These are phyloP conservation scores for Geopemphigus sp. DNA, from an alignment of 1,140 invertebrate genomes.

Conservation along the genomic window DNA sequence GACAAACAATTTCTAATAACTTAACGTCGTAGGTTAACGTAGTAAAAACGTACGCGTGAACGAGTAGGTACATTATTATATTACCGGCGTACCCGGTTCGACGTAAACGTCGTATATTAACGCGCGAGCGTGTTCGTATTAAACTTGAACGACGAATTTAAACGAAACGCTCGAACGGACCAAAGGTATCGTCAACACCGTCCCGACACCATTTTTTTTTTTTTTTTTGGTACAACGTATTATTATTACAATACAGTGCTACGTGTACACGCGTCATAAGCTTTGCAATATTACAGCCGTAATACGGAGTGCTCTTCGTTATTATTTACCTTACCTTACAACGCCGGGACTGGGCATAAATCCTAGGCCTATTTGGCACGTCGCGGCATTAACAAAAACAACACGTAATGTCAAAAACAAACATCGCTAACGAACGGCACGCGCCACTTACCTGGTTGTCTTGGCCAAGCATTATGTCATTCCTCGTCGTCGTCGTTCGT, in stretches of 20 bases:
- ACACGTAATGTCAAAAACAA: slow-evolving; percentile 35
- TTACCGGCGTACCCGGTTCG: background rate
- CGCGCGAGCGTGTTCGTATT: background rate
- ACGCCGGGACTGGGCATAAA: background rate
- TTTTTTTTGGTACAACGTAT: background rate
- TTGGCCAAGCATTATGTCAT: slow-evolving; percentile 33
- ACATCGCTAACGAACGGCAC: background rate
- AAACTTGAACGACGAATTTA: too few relatives aligned
- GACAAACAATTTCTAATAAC: background rate
- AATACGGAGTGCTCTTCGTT: slow-evolving; percentile 13
- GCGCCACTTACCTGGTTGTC: slow-evolving; percentile 35
- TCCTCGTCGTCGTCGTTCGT: background rate
- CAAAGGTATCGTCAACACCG: background rate
- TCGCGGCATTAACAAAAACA: slow-evolving; percentile 46
- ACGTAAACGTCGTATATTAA: background rate
- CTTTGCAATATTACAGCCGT: slow-evolving; percentile 49
- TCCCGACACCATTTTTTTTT: slow-evolving; percentile 26
- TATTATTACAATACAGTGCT: slow-evolving; percentile 10
- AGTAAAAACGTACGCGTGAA: background rate
- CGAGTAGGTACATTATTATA: slow-evolving; percentile 27
- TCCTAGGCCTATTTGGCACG: slow-evolving; percentile 41
- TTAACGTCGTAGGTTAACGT: background rate
- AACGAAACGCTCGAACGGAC: background rate
- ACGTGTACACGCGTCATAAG: background rate
- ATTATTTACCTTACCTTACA: slow-evolving; percentile 43